Conservation (phyloP, 1,140 invertebrate species). For the Stegodyphus mimosarum region DNA sequence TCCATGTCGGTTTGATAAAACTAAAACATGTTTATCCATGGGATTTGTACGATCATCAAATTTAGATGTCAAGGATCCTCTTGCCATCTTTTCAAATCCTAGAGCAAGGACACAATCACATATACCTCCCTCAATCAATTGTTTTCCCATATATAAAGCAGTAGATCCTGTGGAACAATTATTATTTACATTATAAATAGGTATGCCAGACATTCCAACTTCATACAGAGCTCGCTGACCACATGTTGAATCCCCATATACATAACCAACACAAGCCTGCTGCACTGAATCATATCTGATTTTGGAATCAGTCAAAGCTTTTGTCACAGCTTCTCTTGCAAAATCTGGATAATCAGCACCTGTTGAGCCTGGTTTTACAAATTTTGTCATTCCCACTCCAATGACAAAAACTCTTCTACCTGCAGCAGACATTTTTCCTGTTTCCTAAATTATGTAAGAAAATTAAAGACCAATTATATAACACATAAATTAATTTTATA, state of each 20-base stretch:
- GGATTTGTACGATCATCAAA: constrained; percentile 92
- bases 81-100: constrained; percentile 98
- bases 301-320: constrained; percentile 87
- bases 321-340: constrained; percentile 91
- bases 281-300: constrained; percentile 84
- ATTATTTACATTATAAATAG: constrained; percentile 98
- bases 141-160: constrained; percentile 89
- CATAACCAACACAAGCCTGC: constrained; percentile 93
- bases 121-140: constrained; percentile 86
- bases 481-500: constrained; percentile 1
- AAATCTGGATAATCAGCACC: constrained; percentile 94
- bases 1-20: constrained; percentile 85
- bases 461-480: neutral
- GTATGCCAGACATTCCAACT: constrained; percentile 95
- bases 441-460: neutral
- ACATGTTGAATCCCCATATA: constrained; percentile 96
- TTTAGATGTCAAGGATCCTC: constrained; percentile 84
- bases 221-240: constrained; percentile 95
- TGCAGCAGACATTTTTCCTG: constrained; percentile 10
- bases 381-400: constrained; percentile 98
- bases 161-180: constrained; percentile 97
- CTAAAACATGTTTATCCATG: constrained; percentile 89
- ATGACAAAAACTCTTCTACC: constrained; percentile 83
- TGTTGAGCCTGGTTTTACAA: constrained; percentile 86
- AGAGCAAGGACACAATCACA: constrained; percentile 90